Conservation (phyloP, 2,113 vertebrate species). For the Megaptera novaeangliae region DNA sequence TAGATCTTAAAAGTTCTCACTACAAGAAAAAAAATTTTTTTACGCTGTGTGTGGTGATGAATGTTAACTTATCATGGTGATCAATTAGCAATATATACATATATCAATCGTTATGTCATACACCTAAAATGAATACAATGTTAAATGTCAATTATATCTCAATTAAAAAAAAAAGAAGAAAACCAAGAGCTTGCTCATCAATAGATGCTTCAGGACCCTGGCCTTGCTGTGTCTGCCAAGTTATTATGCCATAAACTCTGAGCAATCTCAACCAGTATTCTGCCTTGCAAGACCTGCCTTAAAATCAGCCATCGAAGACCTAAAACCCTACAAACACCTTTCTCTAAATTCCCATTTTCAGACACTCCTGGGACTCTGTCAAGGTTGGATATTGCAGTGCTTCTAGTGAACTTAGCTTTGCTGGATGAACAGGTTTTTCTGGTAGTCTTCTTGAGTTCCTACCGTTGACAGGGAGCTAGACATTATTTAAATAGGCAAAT, state of each 20-base stretch:
- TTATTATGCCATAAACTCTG: background rate
- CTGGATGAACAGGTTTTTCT: constrained; percentile 30
- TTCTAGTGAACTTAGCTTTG: background rate
- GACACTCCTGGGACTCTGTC: no score
- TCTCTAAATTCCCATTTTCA: background rate
- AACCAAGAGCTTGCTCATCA: background rate
- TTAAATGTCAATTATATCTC: background rate
- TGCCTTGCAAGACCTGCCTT: background rate
- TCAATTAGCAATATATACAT: background rate
- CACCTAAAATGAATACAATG: background rate
- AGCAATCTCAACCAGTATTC: background rate
- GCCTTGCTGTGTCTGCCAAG: background rate
- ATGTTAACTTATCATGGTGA: background rate
- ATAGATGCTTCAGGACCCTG: background rate
- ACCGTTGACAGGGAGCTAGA: background rate
- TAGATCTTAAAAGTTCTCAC: background rate
- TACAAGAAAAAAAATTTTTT: background rate
- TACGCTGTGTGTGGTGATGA: no score
- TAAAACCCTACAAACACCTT: background rate
- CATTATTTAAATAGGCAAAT: constrained; percentile 24
- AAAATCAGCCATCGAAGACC: background rate
- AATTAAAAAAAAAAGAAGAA: background rate
- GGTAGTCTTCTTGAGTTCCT: background rate
- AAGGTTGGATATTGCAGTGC: background rate
- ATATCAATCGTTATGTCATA: fast-evolving